Conservation (phyloP, 2,113 vertebrate genomes). For the Blennius ocellaris region DNA sequence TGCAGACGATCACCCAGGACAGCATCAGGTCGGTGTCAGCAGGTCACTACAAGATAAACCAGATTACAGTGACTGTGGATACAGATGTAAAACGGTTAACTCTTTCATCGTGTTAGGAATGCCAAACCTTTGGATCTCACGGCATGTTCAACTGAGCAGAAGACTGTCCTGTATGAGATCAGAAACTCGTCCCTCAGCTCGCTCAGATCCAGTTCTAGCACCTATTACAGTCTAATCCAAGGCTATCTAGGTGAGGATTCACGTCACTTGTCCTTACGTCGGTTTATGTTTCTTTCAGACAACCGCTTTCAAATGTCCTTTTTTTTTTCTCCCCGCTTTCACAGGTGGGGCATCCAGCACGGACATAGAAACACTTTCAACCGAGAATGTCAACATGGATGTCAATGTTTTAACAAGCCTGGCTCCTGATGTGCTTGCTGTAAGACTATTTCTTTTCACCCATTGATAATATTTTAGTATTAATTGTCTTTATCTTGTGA, state of each 20-base stretch:
- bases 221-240: constrained; percentile 23
- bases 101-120: constrained; percentile 38
- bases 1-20: constrained; percentile 47
- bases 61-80: neutral
- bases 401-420: constrained; percentile 30
- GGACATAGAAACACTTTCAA: constrained; percentile 42
- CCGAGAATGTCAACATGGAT: constrained; percentile 45
- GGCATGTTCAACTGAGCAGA: constrained; percentile 59
- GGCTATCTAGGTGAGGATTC: constrained; percentile 37
- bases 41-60: neutral
- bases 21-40: constrained; percentile 49
- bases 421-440: constrained; percentile 18
- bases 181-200: constrained; percentile 44
- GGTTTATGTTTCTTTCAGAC: neutral
- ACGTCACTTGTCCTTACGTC: neutral
- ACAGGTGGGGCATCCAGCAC: constrained; percentile 46
- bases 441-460: constrained; percentile 18
- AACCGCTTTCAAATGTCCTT: neutral
- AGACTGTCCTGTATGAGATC: constrained; percentile 55
- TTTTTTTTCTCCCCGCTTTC: neutral
- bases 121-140: constrained; percentile 33
- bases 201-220: neutral
- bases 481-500: no score
- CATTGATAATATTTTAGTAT: no score
- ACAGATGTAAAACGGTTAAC: neutral